Evolutionary conservation across 1,140 invertebrate species (phyloP).

Genomic region (Mactra quadrangularis): DNA sequence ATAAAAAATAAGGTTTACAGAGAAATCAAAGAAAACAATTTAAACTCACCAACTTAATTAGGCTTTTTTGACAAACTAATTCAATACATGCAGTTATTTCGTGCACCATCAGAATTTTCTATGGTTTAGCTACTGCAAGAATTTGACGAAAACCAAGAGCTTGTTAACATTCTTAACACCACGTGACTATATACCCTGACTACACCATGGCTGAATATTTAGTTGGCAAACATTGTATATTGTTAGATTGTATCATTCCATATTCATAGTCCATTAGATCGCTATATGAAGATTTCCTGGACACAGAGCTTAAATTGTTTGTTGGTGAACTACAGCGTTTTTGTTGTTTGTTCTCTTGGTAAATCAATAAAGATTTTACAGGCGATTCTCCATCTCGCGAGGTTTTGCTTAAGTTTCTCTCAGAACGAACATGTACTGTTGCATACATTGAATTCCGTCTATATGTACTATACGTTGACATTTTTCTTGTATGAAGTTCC

Average conservation of each 20-base stretch:
- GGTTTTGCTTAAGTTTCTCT: neutral
- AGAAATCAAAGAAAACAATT: too few relatives aligned
- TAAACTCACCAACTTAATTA: too few relatives aligned
- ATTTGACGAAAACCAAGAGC: too few relatives aligned
- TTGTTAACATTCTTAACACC: too few relatives aligned
- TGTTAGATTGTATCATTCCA: neutral
- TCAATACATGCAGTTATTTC: too few relatives aligned
- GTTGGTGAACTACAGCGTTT: neutral
- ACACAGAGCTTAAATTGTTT: neutral
- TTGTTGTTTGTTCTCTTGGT: conserved; percentile 13
- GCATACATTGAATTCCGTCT: neutral
- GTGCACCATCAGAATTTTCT: too few relatives aligned
- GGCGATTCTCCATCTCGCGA: neutral
- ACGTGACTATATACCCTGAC: too few relatives aligned
- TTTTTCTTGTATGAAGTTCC: neutral
- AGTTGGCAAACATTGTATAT: conserved; percentile 4
- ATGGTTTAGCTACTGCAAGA: too few relatives aligned
- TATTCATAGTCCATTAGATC: conserved; percentile 31
- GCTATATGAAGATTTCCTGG: conserved; percentile 11
- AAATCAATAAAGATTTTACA: conserved; percentile 30
- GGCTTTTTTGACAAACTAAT: too few relatives aligned
- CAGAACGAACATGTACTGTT: neutral
- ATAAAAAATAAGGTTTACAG: too few relatives aligned
- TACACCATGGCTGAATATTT: conserved; percentile 30
- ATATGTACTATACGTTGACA: neutral